Conservation (phyloP, 2,113 vertebrate species). For the Campylomormyrus numenius region DNA sequence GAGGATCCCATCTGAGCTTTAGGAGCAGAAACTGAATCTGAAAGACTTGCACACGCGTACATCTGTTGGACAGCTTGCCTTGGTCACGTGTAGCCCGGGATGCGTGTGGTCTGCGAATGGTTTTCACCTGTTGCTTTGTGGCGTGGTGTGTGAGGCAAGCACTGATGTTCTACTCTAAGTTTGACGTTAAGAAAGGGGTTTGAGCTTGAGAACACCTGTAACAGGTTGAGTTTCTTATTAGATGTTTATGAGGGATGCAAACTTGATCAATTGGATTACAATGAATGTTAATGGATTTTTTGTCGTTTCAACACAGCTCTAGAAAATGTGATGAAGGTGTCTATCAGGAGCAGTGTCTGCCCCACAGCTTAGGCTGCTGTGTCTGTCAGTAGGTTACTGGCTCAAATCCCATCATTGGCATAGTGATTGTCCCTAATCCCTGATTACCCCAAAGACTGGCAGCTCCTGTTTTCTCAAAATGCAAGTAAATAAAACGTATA, state of each 20-base stretch:
- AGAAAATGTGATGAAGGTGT: neutral
- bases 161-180: neutral
- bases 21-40: constrained; percentile 3
- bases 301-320: neutral
- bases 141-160: neutral
- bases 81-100: neutral
- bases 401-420: neutral
- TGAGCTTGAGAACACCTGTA: neutral
- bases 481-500: neutral
- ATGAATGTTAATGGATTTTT: neutral
- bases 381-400: neutral
- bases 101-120: constrained; percentile 18
- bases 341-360: neutral
- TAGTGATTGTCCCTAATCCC: neutral
- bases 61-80: constrained; percentile 30
- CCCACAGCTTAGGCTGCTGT: neutral
- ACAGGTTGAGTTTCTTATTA: neutral
- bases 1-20: constrained; percentile 7
- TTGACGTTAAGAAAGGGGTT: neutral
- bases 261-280: neutral
- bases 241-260: neutral
- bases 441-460: neutral
- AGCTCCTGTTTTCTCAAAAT: neutral
- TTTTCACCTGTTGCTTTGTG: neutral
- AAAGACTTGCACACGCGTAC: neutral